Evolutionary conservation across 1,140 invertebrate genomes (phyloP), one percentile per base, ranked within the genome.

Genomic region (Probaryconus sp.): DNA sequence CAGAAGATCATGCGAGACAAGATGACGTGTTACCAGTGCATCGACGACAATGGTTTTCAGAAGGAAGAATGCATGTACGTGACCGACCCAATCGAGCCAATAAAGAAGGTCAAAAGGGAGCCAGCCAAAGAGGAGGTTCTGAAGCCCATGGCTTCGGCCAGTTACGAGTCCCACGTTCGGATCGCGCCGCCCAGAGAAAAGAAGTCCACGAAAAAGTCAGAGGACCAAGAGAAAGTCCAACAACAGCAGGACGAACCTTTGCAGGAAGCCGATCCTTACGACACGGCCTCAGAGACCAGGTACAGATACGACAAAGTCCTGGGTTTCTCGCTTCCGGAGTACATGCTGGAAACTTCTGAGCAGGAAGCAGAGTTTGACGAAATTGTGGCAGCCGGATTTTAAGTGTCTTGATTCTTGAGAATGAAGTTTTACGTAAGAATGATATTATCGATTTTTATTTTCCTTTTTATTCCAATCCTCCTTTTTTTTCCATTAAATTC

Each of bases 1-100:
- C 92, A 92, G 76, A 93, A 92, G 79, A 86, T 91, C 0, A 88
- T 90, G 50, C 92, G 92, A 71, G 90, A 92, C 67, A 90, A 91
- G 18, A 93, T 94, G 92, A 93, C 92, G 2, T 94, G 93, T 81
- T 94, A 91, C 81, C 88, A 91, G 55, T 94, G 93, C 77, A 77
- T 89, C 0, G 91, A 93, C 63, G 89, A 91, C 26, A 89, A 89
- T 30, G 92, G 92, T 1, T 84, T 92, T 13, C 90, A 91, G 79
- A 90, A 93, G 71, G 92, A 94, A 83, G 93, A 93, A 83, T 94
- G 93, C 76, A 93, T 93, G 89, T 93, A 91, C 81, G 89, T 93
- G 1, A 91, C 91, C 4, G 91, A 81, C 1, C 81, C 79, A 0
- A 76, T 80, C 13, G 77, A 31, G 30, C n/a, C 53, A 43, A 48